These are phyloP conservation scores for Pelecanus crispus DNA, from an alignment of 2,113 vertebrate species.

Conservation along the genomic window DNA sequence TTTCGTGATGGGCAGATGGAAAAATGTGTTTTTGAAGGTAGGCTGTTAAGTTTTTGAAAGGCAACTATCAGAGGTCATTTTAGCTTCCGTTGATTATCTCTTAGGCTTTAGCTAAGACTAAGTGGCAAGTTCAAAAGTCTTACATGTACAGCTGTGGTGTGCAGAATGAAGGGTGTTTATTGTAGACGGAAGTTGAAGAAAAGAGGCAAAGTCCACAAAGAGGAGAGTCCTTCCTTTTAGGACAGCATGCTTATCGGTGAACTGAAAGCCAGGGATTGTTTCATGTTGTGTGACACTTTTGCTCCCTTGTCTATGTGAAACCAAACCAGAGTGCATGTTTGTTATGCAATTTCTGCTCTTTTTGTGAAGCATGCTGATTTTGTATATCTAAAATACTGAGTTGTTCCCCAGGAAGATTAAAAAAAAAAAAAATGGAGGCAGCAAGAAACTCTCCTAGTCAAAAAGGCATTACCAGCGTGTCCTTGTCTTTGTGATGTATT, in stretches of 20 bases:
- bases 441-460: background rate
- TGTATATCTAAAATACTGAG: background rate
- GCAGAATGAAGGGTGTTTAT: background rate
- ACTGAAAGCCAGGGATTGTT: background rate
- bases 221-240: background rate
- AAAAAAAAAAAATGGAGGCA: background rate
- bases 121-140: background rate
- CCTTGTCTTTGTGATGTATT: background rate
- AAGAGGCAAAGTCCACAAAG: background rate
- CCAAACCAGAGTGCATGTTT: background rate
- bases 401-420: background rate
- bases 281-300: background rate
- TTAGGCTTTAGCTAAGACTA: background rate
- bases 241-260: background rate
- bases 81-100: background rate
- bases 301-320: background rate
- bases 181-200: background rate
- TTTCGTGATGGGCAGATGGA: conserved; percentile 34
- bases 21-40: conserved; percentile 19
- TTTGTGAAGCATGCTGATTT: background rate
- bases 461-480: background rate
- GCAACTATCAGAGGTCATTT: conserved; percentile 35
- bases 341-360: background rate
- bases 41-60: conserved; percentile 27
- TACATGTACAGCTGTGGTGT: background rate